Percentiles rank a stretch among this genome's conserved stretches.
These are phyloP conservation scores for Meloidogyne chitwoodi DNA, from an alignment of 1,140 invertebrate species.

Conservation along the genomic window DNA sequence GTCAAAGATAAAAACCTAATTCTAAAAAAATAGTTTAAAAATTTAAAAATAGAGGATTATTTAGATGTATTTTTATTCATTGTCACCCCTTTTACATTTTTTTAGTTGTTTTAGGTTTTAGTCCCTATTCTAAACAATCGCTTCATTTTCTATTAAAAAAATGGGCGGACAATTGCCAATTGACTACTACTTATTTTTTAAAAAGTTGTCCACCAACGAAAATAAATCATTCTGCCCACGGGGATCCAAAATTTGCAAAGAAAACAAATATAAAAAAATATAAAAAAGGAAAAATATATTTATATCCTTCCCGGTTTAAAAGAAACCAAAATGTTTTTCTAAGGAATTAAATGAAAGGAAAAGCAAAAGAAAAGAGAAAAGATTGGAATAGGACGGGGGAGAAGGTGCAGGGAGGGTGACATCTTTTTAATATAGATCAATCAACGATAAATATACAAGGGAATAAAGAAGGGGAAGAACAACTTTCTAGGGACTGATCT, in stretches of 20 bases:
- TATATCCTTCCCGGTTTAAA: conserved; percentile 8
- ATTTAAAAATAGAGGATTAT: neutral
- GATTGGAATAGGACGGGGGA: neutral
- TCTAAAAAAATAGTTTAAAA: neutral
- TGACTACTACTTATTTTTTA: conserved; percentile 7
- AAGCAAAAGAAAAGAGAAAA: neutral
- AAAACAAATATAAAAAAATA: neutral
- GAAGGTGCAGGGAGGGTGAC: neutral
- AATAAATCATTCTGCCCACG: conserved; percentile 17
- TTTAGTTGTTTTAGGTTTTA: neutral
- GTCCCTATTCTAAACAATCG: neutral
- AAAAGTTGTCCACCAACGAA: conserved; percentile 1
- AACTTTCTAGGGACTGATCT: neutral
- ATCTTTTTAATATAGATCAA: neutral
- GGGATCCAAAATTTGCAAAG: neutral
- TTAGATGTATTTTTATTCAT: neutral
- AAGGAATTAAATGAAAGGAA: conserved; percentile 4
- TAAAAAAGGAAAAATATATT: neutral
- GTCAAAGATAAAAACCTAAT: neutral
- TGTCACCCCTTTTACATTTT: neutral
- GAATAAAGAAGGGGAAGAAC: neutral
- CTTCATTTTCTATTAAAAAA: neutral
- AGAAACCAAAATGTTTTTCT: conserved; percentile 22
- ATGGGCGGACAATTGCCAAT: conserved; percentile 2
- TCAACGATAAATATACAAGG: neutral